Percentiles rank a stretch among this genome's conserved stretches.
Evolutionary conservation across 2,888 invertebrate species (phyloP).

Genomic region (Carcina quercana): DNA sequence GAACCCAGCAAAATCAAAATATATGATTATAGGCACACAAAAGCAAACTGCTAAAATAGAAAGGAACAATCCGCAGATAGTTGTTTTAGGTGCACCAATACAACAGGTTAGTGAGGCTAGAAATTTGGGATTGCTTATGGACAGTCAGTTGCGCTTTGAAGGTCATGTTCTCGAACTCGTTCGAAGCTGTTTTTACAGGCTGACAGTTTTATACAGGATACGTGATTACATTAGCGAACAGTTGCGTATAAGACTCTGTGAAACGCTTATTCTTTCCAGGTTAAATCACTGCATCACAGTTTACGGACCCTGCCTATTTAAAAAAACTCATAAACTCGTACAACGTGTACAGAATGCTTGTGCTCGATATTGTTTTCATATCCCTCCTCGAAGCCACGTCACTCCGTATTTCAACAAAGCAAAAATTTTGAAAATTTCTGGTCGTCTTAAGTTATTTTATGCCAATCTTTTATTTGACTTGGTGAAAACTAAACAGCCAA

Average conservation of each 20-base stretch:
- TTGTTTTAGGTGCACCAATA: background rate
- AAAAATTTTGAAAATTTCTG: background rate
- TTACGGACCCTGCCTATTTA: conserved; percentile 5
- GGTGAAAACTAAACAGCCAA: too few species aligned
- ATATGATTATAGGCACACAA: conserved; percentile 4
- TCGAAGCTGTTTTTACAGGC: conserved; percentile 10
- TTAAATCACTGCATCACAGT: conserved; percentile 6
- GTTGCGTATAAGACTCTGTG: conserved; percentile 5
- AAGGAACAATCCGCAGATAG: background rate
- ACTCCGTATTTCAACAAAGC: background rate
- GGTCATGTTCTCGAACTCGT: conserved; percentile 4
- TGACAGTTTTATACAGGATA: conserved; percentile 10
- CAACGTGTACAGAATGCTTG: too few species aligned
- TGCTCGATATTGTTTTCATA: background rate
- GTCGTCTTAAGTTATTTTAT: too few species aligned
- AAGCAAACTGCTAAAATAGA: background rate
- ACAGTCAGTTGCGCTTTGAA: conserved; percentile 6
- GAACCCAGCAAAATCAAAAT: conserved; percentile 8
- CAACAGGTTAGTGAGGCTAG: conserved; percentile 8
- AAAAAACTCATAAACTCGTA: background rate
- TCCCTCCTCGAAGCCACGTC: conserved; percentile 1
- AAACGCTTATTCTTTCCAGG: conserved; percentile 10
- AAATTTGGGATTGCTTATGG: conserved; percentile 10
- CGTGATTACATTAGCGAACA: conserved; percentile 4
- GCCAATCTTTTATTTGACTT: too few species aligned